Base-by-base conservation (phyloP, 2,797 vertebrate genomes). In the Halcyon smyrnensis region DNA sequence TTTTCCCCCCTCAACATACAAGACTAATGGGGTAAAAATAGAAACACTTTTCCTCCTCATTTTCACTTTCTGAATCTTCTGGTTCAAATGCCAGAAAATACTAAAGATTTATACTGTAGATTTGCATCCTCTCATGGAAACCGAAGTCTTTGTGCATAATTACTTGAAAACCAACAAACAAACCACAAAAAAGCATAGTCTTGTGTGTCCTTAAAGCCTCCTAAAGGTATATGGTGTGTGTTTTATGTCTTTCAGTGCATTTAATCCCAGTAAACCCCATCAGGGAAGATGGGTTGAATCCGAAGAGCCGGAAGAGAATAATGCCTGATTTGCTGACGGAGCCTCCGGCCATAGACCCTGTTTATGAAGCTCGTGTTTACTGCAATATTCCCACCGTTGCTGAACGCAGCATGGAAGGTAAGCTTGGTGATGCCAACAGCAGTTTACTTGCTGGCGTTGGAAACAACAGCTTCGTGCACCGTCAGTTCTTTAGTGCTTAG, bases 391-490 rank as follows among this genome's bases (percentile, higher is more conserved):
- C 99, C 15, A 99, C 98, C 65, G 94, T 97, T 94, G 98, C 98
- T 0, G 99, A 99, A 65, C 99, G 97, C 90, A 99, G 99, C 96
- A 99, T 99, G 98, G 99, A 99, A 98, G 99, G 99, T 99, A 96
- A 98, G 98, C 51, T 43, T 28, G 9, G 69, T 51, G 9, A 45
- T 15, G 32, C 25, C 51, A 4, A 7, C 1, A 5, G 4, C 34
- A 14, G 27, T 1, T 18, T 4, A 19, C 12, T 15, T 64, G 39
- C 50, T 54, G 23, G 3, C 11, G 2, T 2, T 79, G 36, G 60
- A 84, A 84, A 21, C 2, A 1, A 2, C 60, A 43, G 15, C 59
- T 69, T 64, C 12, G 19, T 68, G 56, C 28, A 3, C 23, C 64
- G 21, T 51, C 59, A 41, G 12, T 36, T 81, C 23, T 21, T 43